Evolutionary conservation across 2,888 invertebrate species (phyloP), one percentile per base, ranked within the genome.

Genomic region (Plagiodera versicolora): DNA sequence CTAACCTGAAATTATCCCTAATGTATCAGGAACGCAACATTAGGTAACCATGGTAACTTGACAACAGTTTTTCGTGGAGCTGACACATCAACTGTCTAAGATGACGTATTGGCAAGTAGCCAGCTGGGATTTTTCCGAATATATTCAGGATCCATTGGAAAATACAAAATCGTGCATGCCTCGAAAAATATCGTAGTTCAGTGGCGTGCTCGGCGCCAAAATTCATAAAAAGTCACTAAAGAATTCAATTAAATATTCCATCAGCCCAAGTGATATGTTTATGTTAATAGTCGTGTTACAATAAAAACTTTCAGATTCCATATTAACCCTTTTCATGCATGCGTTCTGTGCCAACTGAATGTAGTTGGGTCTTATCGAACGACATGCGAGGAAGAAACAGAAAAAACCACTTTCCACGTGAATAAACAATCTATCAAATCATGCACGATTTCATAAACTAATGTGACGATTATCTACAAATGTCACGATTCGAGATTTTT

Each of bases 381-480:
- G 53, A 53, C 53, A 53, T 53, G 53, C 53, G 24, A 53, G 14
- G n/a, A 53, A 44, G 11, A 9, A 44, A 53, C 53, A 53, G 53
- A 20, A 16, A 28, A 53, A 53, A 44, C 24, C 53, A 53, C 53
- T 53, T 53, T 53, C 35, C 17, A 53, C 39, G 39, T 44, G 44
- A 44, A 24, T 44, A 53, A 45, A 39, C 9, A 16, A 19, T 4
- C 14, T 28, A 17, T 45, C 44, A 1, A 14, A 53, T 11, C 52
- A 52, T 44, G 53, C 53, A 44, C 53, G 44, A 24, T 44, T 9
- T 24, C 24, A 24, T 24, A 24, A 24, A 24, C 24, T 24, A n/a
- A n/a, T n/a, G n/a, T n/a, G n/a, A n/a, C n/a, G n/a, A n/a, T n/a
- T n/a, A n/a, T n/a, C n/a, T n/a, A n/a, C n/a, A n/a, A n/a, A n/a